Percentiles rank a stretch among this genome's conserved stretches.
Evolutionary conservation across 92 coral and sea anemone species (phyloP).

Genomic region (Phenganax subtilis): DNA sequence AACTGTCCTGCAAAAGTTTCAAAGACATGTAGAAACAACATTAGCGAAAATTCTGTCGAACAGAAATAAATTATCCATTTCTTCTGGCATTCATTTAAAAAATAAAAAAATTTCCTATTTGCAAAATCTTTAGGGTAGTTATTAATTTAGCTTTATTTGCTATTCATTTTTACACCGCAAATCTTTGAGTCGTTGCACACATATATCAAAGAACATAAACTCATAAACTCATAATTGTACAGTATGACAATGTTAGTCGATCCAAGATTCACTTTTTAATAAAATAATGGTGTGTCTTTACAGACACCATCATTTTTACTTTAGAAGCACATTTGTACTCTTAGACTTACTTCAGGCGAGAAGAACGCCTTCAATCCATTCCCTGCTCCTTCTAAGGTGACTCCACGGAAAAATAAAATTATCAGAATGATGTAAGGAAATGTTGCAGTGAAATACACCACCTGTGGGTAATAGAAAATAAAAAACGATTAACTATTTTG

Average conservation of each 20-base stretch:
- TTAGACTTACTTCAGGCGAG: constrained; percentile 55
- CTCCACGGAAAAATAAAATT: constrained; percentile 91
- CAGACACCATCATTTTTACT: not conserved
- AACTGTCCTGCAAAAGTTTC: constrained; percentile 2
- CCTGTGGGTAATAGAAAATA: constrained; percentile 45
- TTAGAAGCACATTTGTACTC: not conserved
- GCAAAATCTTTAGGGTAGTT: not conserved
- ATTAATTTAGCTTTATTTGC: no score
- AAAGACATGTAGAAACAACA: not conserved
- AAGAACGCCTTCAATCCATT: constrained; percentile 72
- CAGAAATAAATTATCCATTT: not conserved
- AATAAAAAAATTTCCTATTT: not conserved
- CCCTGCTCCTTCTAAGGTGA: constrained; percentile 79
- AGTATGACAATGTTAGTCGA: no score
- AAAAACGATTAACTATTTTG: not conserved
- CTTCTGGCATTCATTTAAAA: not conserved
- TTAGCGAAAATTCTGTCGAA: not conserved
- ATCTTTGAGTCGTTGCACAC: no score
- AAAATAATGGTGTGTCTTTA: no score
- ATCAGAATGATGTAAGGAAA: constrained; percentile 89
- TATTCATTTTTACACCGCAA: no score
- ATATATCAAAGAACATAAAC: no score
- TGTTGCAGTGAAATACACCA: constrained; percentile 91
- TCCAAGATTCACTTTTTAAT: no score
- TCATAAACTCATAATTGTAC: no score